Conservation (phyloP, 2,113 vertebrate genomes). For the Eidolon helvum region DNA sequence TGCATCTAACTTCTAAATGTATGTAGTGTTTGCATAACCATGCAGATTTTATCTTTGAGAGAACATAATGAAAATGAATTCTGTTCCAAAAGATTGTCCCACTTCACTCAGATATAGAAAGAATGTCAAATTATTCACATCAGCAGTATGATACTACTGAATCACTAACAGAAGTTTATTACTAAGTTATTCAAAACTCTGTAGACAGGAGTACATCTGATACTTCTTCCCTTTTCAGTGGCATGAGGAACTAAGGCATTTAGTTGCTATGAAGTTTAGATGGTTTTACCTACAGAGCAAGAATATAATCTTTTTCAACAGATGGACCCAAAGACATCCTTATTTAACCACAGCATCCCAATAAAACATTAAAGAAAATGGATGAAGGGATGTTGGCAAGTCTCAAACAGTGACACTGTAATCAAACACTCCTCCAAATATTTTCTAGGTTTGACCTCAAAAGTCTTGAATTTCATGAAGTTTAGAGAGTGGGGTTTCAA, state of each 20-base stretch:
- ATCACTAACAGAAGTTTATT: background rate
- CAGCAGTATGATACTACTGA: background rate
- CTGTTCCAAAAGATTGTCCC: background rate
- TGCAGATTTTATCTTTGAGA: slow-evolving; percentile 37
- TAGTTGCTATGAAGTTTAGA: background rate
- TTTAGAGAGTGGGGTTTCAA: background rate
- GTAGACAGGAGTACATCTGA: background rate
- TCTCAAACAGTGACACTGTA: background rate
- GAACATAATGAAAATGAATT: slow-evolving; percentile 22
- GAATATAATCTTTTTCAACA: background rate
- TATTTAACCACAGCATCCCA: background rate
- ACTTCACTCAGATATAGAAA: slow-evolving; percentile 13
- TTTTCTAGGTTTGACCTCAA: background rate
- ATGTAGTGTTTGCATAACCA: slow-evolving; percentile 24
- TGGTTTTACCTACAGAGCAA: background rate
- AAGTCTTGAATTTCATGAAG: background rate
- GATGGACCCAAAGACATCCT: background rate
- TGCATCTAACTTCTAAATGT: slow-evolving; percentile 26
- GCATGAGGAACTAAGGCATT: background rate
- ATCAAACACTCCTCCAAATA: background rate
- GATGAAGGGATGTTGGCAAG: background rate
- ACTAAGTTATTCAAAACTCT: slow-evolving; percentile 39
- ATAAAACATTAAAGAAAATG: background rate
- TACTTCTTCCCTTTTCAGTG: background rate
- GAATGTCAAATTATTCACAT: slow-evolving; percentile 39